Evolutionary conservation across 2,797 vertebrate genomes (phyloP).

Genomic region (Margarornis squamiger): DNA sequence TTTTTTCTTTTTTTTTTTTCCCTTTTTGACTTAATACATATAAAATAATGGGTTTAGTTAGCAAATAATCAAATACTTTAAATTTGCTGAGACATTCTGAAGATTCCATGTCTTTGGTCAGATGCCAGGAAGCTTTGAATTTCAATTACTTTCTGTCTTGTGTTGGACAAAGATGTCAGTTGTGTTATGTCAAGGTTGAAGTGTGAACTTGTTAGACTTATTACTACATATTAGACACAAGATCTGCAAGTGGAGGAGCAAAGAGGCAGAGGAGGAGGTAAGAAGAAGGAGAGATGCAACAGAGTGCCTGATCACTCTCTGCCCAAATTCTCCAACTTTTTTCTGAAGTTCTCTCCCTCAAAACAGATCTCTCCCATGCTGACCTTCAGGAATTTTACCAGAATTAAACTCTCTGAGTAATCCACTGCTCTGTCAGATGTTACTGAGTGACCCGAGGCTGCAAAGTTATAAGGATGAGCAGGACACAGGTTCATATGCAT

Average conservation of each 20-base stretch:
- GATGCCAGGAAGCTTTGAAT: not conserved
- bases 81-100: not conserved
- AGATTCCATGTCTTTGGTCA: not conserved
- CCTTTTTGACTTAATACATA: not conserved
- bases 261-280: not conserved
- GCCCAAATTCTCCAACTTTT: not conserved
- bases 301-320: not conserved
- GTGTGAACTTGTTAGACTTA: not conserved
- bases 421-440: not conserved
- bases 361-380: not conserved
- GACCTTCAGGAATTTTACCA: not conserved
- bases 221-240: not conserved
- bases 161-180: not conserved
- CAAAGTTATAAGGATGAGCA: not conserved
- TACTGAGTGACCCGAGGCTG: not conserved
- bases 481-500: fast-evolving
- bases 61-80: not conserved
- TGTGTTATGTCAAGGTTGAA: not conserved
- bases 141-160: not conserved
- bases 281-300: not conserved
- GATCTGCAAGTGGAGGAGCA: not conserved
- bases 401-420: not conserved
- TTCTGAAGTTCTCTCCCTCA: not conserved
- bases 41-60: not conserved
- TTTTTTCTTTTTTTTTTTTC: not conserved